Evolutionary conservation across 92 coral and sea anemone species (phyloP).

Genomic region (Paragorgia papillata): DNA sequence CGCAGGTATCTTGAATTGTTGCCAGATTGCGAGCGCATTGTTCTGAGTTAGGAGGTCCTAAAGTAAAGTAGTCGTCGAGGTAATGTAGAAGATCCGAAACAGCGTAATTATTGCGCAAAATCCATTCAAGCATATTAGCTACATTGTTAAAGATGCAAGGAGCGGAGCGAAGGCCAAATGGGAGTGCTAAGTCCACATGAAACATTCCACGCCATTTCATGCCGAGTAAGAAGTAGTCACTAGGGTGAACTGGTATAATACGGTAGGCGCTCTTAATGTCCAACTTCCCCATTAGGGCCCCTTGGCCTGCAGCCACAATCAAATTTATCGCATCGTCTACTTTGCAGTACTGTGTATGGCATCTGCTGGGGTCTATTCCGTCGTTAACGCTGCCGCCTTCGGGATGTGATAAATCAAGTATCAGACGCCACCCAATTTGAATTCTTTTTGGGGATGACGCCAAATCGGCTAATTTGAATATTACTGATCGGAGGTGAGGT

Average conservation of each 20-base stretch:
- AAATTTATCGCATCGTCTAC: constrained; percentile 16
- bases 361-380: constrained; percentile 16
- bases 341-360: constrained; percentile 15
- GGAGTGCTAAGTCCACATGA: constrained; percentile 46
- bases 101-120: constrained; percentile 6
- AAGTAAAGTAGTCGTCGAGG: constrained; percentile 43
- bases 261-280: constrained; percentile 38
- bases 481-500: constrained; percentile 12
- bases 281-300: constrained; percentile 36
- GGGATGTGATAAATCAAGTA: constrained; percentile 41
- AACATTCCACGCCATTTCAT: constrained; percentile 50
- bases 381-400: constrained; percentile 40
- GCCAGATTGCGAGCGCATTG: constrained; percentile 1
- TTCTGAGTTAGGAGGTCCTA: constrained; percentile 10
- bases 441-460: constrained; percentile 8
- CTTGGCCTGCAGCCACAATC: constrained; percentile 2
- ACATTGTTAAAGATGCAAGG: not conserved
- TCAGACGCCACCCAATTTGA: too few species aligned
- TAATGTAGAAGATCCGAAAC: constrained; percentile 25
- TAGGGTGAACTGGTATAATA: constrained; percentile 37
- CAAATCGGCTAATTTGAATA: not conserved
- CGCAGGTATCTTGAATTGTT: not conserved
- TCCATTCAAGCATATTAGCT: too few species aligned
- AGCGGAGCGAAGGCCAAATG: constrained; percentile 13
- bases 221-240: constrained; percentile 37